Conservation (phyloP, 1,140 invertebrate genomes). For the Hylyphantes graminicola region DNA sequence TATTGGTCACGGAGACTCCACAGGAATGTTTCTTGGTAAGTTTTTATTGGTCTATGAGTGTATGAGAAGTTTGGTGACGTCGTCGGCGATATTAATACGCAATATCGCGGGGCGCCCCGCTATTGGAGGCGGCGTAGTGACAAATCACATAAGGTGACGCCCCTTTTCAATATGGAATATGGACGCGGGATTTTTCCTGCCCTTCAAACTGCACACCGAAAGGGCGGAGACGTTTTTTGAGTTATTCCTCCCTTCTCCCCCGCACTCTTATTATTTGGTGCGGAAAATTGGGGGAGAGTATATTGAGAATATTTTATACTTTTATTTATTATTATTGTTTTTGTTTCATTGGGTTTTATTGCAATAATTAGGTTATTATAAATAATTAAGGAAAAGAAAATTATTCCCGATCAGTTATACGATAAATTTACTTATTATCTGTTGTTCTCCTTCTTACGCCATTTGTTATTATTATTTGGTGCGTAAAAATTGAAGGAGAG, state of each 20-base stretch:
- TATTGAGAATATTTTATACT: too few species aligned
- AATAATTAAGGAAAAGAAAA: not conserved
- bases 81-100: constrained; percentile 54
- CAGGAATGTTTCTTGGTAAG: constrained; percentile 14
- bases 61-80: constrained; percentile 53
- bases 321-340: not conserved
- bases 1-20: not conserved
- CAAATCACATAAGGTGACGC: constrained; percentile 56
- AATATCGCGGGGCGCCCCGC: constrained; percentile 50
- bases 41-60: constrained; percentile 53
- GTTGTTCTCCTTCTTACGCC: too few species aligned
- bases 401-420: too few species aligned
- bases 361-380: not conserved
- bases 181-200: constrained; percentile 45
- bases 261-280: not conserved
- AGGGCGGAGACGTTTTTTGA: constrained; percentile 37
- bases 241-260: not conserved
- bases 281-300: not conserved
- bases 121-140: constrained; percentile 50
- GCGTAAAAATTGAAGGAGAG: too few species aligned
- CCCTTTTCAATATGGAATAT: constrained; percentile 60
- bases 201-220: constrained; percentile 31
- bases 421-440: too few species aligned
- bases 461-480: too few species aligned
- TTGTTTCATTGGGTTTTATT: not conserved